Evolutionary conservation across 2,888 invertebrate genomes (phyloP), one percentile per base, ranked within the genome.

Genomic region (Meghimatium bilineatum): DNA sequence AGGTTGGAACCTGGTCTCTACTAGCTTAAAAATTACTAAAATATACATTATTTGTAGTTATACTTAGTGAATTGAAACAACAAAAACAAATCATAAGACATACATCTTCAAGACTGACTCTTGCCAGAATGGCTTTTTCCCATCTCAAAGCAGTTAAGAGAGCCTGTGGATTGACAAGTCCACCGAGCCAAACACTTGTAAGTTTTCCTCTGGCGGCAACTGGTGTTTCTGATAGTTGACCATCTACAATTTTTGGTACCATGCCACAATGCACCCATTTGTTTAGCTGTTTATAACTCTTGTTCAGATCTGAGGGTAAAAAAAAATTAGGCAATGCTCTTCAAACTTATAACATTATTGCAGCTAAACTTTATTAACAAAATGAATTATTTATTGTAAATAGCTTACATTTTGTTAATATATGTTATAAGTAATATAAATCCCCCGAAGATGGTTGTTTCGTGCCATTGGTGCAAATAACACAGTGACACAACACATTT

Each of bases 151-250:
- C 90, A 34, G 92, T 91, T 34, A 93, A 85, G 23, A 93, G 85
- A 20, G 92, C 92, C 82, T 89, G 89, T 3, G 93, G 93, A 84
- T 92, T 93, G 83, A 92, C 92, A 23, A 93, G 89, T 26, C 93
- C 93, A 34, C 93, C 93, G 2, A 93, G 89, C 93, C 93, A 93
- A 29, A 93, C 89, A 17, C 88, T 88, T 36, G 88, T 86, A 76
- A 93, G 89, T 17, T 86, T 87, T 3, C 93, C 93, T 49, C 90
- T 88, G 29, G 90, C 90, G 29, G 89, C 88, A 3, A 89, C 88
- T 0, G 88, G 87, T 52, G 85, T 80, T 6, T 87, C 87, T 38
- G 86, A 71, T 26, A 86, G 78, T n/a, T 82, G 80, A 66, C 88
- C 87, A 49, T 79, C 80, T n/a, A 87, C 86, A 77, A 88, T 91